Conservation (phyloP, 2,888 invertebrate species). For the Antheraea assamensis region DNA sequence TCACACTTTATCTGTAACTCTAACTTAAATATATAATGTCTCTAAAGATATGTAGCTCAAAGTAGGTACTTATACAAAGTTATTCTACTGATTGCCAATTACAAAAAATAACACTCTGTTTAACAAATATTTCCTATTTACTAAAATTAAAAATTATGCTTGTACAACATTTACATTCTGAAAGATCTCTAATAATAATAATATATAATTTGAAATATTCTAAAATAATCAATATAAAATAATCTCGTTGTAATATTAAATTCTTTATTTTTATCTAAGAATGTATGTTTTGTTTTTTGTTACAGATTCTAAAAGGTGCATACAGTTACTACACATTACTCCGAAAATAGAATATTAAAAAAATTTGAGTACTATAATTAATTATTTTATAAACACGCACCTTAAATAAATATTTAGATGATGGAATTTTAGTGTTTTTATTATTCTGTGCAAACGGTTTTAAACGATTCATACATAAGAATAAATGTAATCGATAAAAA, state of each 20-base stretch:
- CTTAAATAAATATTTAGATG: neutral
- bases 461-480: neutral
- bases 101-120: neutral
- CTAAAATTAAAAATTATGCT: neutral
- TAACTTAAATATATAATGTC: no score
- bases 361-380: neutral
- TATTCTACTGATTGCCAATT: no score
- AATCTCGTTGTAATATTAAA: neutral
- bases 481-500: no score
- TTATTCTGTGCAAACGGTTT: neutral
- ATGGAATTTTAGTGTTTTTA: constrained; percentile 13
- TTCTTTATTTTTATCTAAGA: neutral
- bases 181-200: neutral
- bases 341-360: constrained; percentile 41
- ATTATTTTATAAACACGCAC: neutral
- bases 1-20: no score
- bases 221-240: no score
- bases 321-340: constrained; percentile 73
- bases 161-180: neutral
- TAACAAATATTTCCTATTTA: neutral
- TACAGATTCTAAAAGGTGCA: constrained; percentile 73
- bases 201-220: no score
- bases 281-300: constrained; percentile 29
- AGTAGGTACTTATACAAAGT: no score
- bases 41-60: no score